Conservation (phyloP, 2,113 vertebrate species). For the Irena cyanogastra region DNA sequence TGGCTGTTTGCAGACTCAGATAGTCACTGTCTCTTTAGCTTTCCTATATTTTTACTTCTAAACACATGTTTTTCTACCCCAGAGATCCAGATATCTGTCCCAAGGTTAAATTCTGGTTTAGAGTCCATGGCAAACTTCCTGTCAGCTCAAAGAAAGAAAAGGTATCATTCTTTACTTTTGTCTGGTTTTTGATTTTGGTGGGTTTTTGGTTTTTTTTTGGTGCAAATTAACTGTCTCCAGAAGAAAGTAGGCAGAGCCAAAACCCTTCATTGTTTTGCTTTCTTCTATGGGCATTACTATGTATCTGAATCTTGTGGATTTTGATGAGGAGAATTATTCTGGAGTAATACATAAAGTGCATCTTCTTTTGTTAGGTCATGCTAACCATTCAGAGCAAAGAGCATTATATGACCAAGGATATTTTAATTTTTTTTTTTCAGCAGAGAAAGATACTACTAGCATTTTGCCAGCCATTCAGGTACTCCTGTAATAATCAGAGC, state of each 20-base stretch:
- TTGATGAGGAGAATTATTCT: not conserved
- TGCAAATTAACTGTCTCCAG: not conserved
- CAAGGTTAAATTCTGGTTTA: not conserved
- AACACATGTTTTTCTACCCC: not conserved
- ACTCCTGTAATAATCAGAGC: not conserved
- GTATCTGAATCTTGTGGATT: not conserved
- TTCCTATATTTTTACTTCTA: not conserved
- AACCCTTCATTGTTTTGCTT: not conserved
- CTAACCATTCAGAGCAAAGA: not conserved
- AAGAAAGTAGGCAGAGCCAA: not conserved
- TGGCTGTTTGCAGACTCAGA: not conserved
- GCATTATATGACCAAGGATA: not conserved
- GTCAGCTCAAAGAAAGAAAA: not conserved
- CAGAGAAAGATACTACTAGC: not conserved
- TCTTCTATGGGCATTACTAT: not conserved
- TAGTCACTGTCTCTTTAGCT: not conserved
- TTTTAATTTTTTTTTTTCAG: not conserved
- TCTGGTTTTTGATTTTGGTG: not conserved
- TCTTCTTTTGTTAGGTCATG: not conserved
- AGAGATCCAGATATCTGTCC: not conserved
- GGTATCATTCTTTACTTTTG: not conserved
- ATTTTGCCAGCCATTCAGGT: not conserved
- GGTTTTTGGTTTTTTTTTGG: not conserved
- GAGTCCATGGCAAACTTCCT: not conserved
- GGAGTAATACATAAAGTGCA: not conserved